Conservation (phyloP, 2,113 vertebrate species). For the Platycercus adscitus region DNA sequence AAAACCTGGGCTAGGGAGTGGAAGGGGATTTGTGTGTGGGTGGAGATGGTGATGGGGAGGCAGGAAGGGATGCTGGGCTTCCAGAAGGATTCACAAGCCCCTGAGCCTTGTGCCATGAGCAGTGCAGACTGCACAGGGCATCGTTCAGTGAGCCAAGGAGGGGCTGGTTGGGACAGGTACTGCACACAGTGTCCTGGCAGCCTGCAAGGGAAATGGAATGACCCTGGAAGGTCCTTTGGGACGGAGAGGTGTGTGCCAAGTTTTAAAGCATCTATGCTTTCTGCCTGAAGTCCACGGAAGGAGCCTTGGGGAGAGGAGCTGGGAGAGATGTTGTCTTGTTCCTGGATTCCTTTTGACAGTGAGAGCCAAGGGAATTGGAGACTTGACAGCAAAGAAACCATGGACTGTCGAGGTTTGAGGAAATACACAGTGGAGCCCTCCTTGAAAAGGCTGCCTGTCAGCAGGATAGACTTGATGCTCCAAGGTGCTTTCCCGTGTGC, state of each 20-base stretch:
- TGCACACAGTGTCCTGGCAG: not conserved
- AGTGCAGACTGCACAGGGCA: not conserved
- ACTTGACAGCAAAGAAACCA: conserved; percentile 48
- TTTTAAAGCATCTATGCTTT: conserved; percentile 34
- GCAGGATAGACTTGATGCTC: not conserved
- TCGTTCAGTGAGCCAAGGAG: not conserved
- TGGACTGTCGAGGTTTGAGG: conserved; percentile 50
- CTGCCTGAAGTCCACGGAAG: not conserved
- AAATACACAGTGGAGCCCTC: conserved; percentile 24
- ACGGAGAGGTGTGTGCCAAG: not conserved
- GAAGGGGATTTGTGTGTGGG: not conserved
- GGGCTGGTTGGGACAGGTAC: not conserved
- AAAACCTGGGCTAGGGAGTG: not conserved
- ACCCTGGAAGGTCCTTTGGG: not conserved
- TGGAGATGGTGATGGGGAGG: not conserved
- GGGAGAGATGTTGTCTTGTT: conserved; percentile 41
- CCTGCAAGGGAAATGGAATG: not conserved
- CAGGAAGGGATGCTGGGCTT: not conserved
- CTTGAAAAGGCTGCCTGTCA: conserved; percentile 48
- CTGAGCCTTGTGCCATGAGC: not conserved
- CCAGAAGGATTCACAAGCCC: not conserved
- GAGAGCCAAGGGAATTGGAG: conserved; percentile 62
- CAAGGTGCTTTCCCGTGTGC: not conserved
- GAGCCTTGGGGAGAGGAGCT: not conserved
- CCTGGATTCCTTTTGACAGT: conserved; percentile 59